Percentiles rank a stretch among this genome's conserved stretches.
Evolutionary conservation across 2,113 vertebrate genomes (phyloP).

Genomic region (Pelecanoides urinatrix): DNA sequence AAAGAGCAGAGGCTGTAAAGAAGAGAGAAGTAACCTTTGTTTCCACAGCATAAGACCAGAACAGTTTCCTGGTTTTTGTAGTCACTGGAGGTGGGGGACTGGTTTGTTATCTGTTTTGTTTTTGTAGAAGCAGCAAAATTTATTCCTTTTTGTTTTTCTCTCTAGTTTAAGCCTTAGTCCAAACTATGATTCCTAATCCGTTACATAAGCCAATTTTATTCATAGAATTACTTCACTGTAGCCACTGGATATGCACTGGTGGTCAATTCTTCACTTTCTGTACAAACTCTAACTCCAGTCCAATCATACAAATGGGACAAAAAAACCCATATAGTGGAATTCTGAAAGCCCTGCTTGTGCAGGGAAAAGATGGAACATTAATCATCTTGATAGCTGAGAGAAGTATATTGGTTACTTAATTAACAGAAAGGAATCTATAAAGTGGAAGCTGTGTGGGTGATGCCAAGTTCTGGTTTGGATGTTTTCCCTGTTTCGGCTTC

Average conservation of each 20-base stretch:
- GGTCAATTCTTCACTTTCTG: not conserved
- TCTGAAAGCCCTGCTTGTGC: not conserved
- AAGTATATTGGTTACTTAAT: not conserved
- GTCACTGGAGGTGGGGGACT: not conserved
- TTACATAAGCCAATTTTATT: not conserved
- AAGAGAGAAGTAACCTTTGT: not conserved
- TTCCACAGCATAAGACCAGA: not conserved
- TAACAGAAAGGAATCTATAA: not conserved
- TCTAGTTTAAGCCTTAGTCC: not conserved
- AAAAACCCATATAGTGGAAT: accelerated
- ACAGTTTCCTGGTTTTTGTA: not conserved
- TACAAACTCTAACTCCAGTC: not conserved
- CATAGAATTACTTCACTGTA: not conserved
- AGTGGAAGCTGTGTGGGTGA: not conserved
- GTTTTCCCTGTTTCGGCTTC: not conserved
- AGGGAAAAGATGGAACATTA: not conserved
- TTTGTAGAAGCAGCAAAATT: not conserved
- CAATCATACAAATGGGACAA: not conserved
- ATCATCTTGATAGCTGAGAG: not conserved
- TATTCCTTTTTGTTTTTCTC: not conserved
- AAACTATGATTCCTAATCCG: not conserved
- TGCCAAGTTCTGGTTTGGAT: not conserved
- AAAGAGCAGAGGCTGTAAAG: not conserved
- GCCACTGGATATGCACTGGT: not conserved
- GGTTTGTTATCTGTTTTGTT: not conserved